These are phyloP conservation scores for Oceanites oceanicus DNA, from an alignment of 2,113 vertebrate species.

Conservation along the genomic window DNA sequence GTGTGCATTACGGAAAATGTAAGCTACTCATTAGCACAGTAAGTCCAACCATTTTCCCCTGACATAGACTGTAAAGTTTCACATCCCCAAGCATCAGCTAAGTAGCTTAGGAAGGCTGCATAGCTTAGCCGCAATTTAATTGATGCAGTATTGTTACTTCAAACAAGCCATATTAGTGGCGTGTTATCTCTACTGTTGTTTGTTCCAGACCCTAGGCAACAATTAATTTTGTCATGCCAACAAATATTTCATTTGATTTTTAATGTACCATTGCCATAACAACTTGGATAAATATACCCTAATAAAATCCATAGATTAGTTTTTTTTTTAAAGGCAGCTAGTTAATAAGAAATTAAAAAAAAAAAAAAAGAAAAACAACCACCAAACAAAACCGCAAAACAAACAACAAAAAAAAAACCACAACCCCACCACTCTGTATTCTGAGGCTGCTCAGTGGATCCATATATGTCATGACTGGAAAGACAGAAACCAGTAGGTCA, in stretches of 20 bases:
- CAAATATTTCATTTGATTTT: slow-evolving; percentile 52
- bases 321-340: neutral
- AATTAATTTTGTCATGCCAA: slow-evolving; percentile 62
- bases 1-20: neutral
- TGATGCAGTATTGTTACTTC: slow-evolving; percentile 54
- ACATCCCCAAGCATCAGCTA: slow-evolving; percentile 23
- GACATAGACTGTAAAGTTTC: neutral
- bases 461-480: neutral
- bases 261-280: slow-evolving; percentile 49
- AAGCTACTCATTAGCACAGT: neutral
- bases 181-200: slow-evolving; percentile 51
- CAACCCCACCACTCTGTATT: neutral
- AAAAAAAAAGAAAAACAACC: neutral
- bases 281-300: slow-evolving; percentile 46
- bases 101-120: neutral
- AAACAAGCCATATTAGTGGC: slow-evolving; percentile 47
- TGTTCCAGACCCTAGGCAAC: slow-evolving; percentile 59
- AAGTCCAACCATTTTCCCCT: neutral
- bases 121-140: slow-evolving; percentile 13
- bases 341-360: neutral
- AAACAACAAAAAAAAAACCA: neutral
- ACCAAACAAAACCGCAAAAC: neutral
- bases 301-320: neutral
- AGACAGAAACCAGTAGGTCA: neutral
- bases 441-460: neutral